phyloP scores from a whole-genome alignment of 2,113 vertebrate species.

The Anolis sagrei region DNA sequence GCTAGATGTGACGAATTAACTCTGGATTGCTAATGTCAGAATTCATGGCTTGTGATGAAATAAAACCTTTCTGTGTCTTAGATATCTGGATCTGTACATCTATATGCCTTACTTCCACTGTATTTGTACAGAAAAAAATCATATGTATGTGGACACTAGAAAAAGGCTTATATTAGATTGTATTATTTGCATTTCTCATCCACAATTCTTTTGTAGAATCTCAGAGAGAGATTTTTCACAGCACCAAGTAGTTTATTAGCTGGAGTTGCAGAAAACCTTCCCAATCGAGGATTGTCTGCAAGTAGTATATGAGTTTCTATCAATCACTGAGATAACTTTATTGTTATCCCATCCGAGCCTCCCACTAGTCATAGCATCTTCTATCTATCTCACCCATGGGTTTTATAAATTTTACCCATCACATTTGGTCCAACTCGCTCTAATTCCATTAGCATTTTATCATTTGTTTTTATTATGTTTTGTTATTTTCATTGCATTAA shows the following conservation, averaged over 20 bases:
- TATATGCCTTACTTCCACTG: background rate
- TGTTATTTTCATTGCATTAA: too few relatives aligned
- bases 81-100: background rate
- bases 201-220: background rate
- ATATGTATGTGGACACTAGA: too few relatives aligned
- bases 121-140: background rate
- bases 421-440: too few relatives aligned
- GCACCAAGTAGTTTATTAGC: background rate
- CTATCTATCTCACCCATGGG: too few relatives aligned
- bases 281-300: background rate
- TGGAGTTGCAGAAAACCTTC: background rate
- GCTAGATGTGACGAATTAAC: background rate
- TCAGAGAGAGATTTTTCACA: background rate
- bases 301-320: background rate
- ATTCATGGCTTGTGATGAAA: too few relatives aligned
- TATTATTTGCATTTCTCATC: background rate
- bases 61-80: too few relatives aligned
- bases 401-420: too few relatives aligned
- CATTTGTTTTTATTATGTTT: too few relatives aligned
- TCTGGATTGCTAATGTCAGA: background rate
- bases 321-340: too few relatives aligned
- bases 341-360: too few relatives aligned
- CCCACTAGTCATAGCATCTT: too few relatives aligned
- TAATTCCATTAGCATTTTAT: too few relatives aligned
- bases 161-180: background rate